Evolutionary conservation across 2,113 vertebrate genomes (phyloP).

Genomic region (Athene cunicularia): DNA sequence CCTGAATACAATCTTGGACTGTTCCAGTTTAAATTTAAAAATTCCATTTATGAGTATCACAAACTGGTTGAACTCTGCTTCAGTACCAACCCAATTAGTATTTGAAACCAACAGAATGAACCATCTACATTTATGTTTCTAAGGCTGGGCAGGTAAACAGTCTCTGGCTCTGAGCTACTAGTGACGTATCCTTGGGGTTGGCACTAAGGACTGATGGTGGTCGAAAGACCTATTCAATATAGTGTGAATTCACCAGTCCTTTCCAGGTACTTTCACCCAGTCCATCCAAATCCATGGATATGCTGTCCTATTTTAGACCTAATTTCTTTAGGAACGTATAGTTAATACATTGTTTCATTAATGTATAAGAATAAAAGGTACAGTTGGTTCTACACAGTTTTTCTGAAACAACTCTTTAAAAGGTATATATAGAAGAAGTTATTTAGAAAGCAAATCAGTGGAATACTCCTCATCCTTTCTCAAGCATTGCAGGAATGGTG

Average conservation of each 20-base stretch:
- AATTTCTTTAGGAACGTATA: background rate
- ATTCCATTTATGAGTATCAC: background rate
- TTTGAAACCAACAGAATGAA: background rate
- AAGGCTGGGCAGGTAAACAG: background rate
- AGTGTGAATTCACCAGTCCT: background rate
- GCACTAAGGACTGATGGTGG: background rate
- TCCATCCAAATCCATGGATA: background rate
- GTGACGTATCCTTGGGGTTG: fast-evolving
- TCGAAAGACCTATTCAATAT: background rate
- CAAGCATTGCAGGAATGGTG: background rate
- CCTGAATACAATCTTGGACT: background rate
- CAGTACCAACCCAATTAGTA: background rate
- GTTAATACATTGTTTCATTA: background rate
- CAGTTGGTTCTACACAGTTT: background rate
- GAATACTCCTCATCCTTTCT: background rate
- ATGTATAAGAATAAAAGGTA: background rate
- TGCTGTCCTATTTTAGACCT: background rate
- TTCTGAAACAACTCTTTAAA: background rate
- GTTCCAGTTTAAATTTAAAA: background rate
- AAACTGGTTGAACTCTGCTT: background rate
- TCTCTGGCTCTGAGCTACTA: background rate
- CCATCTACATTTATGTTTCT: background rate
- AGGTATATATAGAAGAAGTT: background rate
- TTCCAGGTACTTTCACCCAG: background rate
- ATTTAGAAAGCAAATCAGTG: background rate